Base-by-base conservation (phyloP, 2,888 invertebrate species). In the Elaeidobius kamerunicus region DNA sequence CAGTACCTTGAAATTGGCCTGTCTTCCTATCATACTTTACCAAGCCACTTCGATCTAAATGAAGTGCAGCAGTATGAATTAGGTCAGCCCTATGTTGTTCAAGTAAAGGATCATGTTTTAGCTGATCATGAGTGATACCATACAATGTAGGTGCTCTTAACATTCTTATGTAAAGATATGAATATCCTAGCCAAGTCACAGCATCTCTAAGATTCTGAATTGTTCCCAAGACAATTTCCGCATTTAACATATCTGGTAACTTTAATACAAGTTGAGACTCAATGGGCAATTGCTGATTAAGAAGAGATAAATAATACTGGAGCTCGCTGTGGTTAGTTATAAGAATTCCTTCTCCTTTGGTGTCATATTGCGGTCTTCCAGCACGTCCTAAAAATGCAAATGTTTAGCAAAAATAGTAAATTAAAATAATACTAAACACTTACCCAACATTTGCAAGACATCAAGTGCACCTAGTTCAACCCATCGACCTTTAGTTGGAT, bases 311-410 rank as follows among this genome's bases (percentile, higher is more conserved):
- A 74, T 99, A 99, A 75, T 96, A 99, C 66, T 98, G 97, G 6
- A 99, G 81, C 73, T 99, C 99, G 57, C 93, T 93, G 76, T 99
- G 98, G 72, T 99, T 98, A 0, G 99, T 99, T 46, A 99, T 96
- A 27, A 99, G 80, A 65, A 99, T 97, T 52, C 99, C 84, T 74
- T 93, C 91, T 54, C 95, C 99, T 75, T 97, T 95, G 0, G 93
- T 94, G 69, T 99, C 99, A 73, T 97, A 99, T 76, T 97, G 96
- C 1, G 99, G 99, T 15, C 99, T 81, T 54, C 99, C 99, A 41
- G 99, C 99, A 64, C 99, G 79, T 38, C 58, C 57, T 56, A 30
- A 23, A 23, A 23, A 6, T 9, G 9, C 9, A 23, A 4, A 23
- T 23, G 4, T 23, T 4, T 23, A 23, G 9, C 4, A 23, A 23